phyloP scores from a whole-genome alignment of 2,113 vertebrate species.

The Sapayoa aenigma region DNA sequence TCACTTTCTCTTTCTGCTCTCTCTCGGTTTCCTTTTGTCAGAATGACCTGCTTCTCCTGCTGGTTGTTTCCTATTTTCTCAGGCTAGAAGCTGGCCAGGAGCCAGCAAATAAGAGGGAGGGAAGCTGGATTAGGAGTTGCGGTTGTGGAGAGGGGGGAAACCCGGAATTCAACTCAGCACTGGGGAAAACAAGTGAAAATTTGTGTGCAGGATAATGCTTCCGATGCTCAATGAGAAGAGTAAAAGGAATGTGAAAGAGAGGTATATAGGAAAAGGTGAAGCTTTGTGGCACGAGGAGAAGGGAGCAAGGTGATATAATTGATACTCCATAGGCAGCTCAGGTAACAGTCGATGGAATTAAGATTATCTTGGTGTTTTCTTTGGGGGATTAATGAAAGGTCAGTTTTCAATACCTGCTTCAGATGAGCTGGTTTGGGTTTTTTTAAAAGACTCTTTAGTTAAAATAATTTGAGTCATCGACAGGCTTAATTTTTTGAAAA shows the following conservation, averaged over 20 bases:
- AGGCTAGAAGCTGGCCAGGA: conserved; percentile 48
- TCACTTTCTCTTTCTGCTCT: conserved; percentile 33
- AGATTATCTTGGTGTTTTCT: background rate
- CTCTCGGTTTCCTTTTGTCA: conserved; percentile 30
- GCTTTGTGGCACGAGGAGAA: background rate
- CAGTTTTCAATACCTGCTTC: background rate
- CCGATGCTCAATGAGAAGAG: background rate
- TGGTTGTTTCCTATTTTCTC: conserved; percentile 56
- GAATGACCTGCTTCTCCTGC: conserved; percentile 58
- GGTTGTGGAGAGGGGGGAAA: background rate
- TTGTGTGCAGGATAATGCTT: background rate
- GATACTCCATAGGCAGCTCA: background rate
- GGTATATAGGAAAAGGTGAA: background rate
- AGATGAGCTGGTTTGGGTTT: background rate
- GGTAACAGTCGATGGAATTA: conserved; percentile 15
- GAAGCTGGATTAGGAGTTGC: background rate
- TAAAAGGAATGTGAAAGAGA: background rate
- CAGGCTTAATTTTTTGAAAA: background rate
- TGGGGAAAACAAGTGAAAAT: background rate
- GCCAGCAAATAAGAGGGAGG: conserved; percentile 32
- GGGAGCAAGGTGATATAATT: background rate
- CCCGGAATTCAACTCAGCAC: background rate
- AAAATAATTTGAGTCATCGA: background rate
- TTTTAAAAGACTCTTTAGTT: background rate
- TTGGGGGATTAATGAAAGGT: background rate